phyloP scores from a whole-genome alignment of 2,888 invertebrate genomes.

The Eilema sororculum region DNA sequence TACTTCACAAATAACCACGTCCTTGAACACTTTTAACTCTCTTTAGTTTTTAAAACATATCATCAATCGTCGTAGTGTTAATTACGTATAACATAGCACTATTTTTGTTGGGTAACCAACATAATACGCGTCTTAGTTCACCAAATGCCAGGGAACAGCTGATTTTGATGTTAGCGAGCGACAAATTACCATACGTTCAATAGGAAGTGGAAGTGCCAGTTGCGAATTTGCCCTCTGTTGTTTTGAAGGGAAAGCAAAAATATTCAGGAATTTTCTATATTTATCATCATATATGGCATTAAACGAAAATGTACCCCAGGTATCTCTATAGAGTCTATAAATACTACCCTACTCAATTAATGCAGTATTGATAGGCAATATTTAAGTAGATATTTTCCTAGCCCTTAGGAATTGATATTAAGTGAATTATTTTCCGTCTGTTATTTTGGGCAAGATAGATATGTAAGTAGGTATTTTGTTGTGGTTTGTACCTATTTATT shows the following conservation, averaged over 20 bases:
- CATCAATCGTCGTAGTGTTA: constrained; percentile 10
- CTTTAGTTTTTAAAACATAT: constrained; percentile 24
- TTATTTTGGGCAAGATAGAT: no score
- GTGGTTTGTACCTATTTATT: no score
- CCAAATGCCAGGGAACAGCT: constrained; percentile 39
- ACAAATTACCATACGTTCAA: background rate
- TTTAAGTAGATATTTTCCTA: no score
- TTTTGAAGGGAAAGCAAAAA: background rate
- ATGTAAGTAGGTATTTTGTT: no score
- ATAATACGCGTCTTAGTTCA: constrained; percentile 23
- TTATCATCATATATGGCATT: background rate
- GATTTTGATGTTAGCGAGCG: constrained; percentile 29
- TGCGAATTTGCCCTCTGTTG: background rate
- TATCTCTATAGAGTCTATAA: no score
- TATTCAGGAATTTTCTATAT: background rate
- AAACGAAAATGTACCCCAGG: no score
- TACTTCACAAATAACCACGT: constrained; percentile 15
- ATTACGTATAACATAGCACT: constrained; percentile 21
- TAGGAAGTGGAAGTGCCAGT: background rate
- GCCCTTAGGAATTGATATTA: no score
- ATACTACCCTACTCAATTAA: no score
- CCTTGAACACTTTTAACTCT: constrained; percentile 37
- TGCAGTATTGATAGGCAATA: no score
- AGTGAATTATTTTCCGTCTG: no score
- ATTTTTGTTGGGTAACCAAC: constrained; percentile 26